Conservation (phyloP, 2,113 vertebrate genomes). For the Pelmatolapia mariae region DNA sequence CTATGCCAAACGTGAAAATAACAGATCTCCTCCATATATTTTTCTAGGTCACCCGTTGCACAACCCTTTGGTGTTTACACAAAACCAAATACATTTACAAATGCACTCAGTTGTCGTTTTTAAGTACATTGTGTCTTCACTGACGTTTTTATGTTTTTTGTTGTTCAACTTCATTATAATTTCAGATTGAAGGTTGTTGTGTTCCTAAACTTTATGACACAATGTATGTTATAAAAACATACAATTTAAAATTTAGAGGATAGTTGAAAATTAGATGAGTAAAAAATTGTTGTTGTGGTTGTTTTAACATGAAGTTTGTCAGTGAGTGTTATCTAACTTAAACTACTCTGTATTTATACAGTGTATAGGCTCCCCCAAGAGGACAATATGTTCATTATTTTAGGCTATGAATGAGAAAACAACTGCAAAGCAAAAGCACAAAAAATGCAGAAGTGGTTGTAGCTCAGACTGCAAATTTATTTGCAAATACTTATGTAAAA, state of each 20-base stretch:
- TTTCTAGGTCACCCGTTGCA: background rate
- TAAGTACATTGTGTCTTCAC: background rate
- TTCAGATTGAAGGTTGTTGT: background rate
- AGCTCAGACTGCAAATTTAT: background rate
- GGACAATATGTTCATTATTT: background rate
- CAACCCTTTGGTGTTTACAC: background rate
- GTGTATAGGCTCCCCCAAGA: conserved; percentile 1
- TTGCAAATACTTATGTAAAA: background rate
- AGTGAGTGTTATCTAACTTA: background rate
- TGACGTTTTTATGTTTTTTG: background rate
- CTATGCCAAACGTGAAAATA: background rate
- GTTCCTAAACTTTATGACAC: background rate
- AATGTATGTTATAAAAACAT: background rate
- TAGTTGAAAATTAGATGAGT: background rate
- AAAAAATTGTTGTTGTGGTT: background rate
- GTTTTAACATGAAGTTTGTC: background rate
- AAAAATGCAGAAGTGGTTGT: background rate
- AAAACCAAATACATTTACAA: background rate
- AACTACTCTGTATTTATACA: background rate
- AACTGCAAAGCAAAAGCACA: background rate
- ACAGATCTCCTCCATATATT: background rate
- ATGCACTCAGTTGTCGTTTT: background rate
- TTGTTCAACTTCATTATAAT: background rate
- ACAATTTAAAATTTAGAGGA: background rate
- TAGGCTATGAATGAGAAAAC: background rate